phyloP scores from a whole-genome alignment of 2,888 invertebrate genomes.

The Acanthosoma haemorrhoidale region DNA sequence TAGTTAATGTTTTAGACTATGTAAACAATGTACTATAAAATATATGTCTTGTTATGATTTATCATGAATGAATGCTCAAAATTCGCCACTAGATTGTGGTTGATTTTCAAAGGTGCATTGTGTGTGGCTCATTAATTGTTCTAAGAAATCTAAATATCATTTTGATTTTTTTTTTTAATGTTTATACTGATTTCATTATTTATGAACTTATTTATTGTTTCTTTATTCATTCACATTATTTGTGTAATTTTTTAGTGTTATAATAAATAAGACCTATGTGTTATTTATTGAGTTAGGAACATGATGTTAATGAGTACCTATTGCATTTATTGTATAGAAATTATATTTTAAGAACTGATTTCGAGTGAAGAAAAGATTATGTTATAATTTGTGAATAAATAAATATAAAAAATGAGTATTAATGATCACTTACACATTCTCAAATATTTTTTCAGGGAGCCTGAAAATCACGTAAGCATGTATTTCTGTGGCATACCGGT shows the following conservation, averaged over 20 bases:
- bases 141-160: neutral
- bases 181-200: neutral
- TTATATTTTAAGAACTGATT: slow-evolving; percentile 31
- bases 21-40: slow-evolving; percentile 37
- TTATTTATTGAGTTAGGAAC: slow-evolving; percentile 19
- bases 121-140: slow-evolving; percentile 18
- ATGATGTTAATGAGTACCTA: slow-evolving; percentile 34
- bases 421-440: too few species aligned
- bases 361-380: slow-evolving; percentile 19
- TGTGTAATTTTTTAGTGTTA: neutral
- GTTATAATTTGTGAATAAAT: slow-evolving; percentile 18
- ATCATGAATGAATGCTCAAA: slow-evolving; percentile 30
- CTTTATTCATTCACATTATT: neutral
- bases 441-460: too few species aligned
- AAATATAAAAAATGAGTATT: slow-evolving; percentile 4
- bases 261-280: neutral
- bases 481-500: too few species aligned
- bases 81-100: slow-evolving; percentile 25
- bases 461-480: too few species aligned
- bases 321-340: slow-evolving; percentile 38
- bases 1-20: slow-evolving; percentile 39
- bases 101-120: slow-evolving; percentile 5
- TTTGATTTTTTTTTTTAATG: neutral
- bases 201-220: slow-evolving; percentile 12
- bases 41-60: slow-evolving; percentile 32